Evolutionary conservation across 2,113 vertebrate species (phyloP), one percentile per base, ranked within the genome.

Genomic region (Malaclemys terrapin): DNA sequence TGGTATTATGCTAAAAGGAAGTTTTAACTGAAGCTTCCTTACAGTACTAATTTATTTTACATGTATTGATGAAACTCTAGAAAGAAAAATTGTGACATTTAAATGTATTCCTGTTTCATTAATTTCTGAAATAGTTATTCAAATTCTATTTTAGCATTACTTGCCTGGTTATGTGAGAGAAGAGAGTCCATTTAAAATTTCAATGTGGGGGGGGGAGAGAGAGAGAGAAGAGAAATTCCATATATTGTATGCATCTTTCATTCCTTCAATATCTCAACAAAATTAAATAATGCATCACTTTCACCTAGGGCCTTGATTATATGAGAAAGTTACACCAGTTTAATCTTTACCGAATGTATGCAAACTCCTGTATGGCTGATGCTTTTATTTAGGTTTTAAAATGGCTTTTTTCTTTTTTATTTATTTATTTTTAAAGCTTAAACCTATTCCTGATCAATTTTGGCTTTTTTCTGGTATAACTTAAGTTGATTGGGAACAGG

Each of bases 1-100:
- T 62, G 53, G 22, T 27, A 47, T 54, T 85, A 89, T 17, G 25
- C 82, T 90, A 90, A 94, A 91, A 88, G 69, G 49, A 89, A 91
- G 47, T 7, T 54, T 42, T 65, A 93, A 82, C 81, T 45, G 14
- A 83, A 75, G 29, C 19, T 84, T 50, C 47, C 25, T 90, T 80
- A 76, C 89, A 52, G 80, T 80, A 80, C 45, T 54, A 42, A 82
- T 72, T 49, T 42, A 65, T 38, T 85, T 87, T 89, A 82, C 76
- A 87, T 0, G 0, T 42, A 47, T n/a, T 85, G 89, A 29, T 11
- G n/a, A 89, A 87, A 84, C 84, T 82, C 29, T 20, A 84, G 42
- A 76, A 27, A 47, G 42, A 78, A 78, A 47, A 47, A 78, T 12
- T 45, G 10, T 81, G 10, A 13, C 31, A 38, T 81, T 80, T 65